Conservation (phyloP, 2,888 invertebrate genomes). For the Cepaea hortensis region DNA sequence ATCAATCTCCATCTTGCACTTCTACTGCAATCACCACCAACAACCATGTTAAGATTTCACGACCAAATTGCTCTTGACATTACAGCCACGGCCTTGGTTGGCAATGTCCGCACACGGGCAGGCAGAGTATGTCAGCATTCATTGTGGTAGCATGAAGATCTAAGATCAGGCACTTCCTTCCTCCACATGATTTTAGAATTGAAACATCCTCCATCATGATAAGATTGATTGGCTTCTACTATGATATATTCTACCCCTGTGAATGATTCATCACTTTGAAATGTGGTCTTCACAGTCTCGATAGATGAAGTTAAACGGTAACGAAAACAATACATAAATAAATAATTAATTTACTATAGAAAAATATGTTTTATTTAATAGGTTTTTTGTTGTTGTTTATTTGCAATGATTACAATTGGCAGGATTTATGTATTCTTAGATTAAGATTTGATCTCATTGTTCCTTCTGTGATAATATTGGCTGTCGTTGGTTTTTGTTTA, state of each 20-base stretch:
- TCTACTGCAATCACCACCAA: slow-evolving; percentile 41
- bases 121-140: slow-evolving; percentile 38
- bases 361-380: too few relatives aligned
- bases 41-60: slow-evolving; percentile 47
- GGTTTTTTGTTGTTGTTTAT: too few relatives aligned
- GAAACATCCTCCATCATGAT: slow-evolving; percentile 40
- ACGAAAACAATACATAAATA: slow-evolving; percentile 30
- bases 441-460: background rate
- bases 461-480: too few relatives aligned
- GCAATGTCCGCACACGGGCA: slow-evolving; percentile 34
- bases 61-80: slow-evolving; percentile 44
- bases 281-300: slow-evolving; percentile 20
- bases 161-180: slow-evolving; percentile 41
- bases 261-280: slow-evolving; percentile 45
- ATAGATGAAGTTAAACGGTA: slow-evolving; percentile 2
- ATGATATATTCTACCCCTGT: slow-evolving; percentile 44
- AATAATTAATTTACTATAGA: background rate
- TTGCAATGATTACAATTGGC: too few relatives aligned
- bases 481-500: too few relatives aligned
- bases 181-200: slow-evolving; percentile 28
- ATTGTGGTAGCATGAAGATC: slow-evolving; percentile 40
- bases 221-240: slow-evolving; percentile 43
- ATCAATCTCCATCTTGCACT: slow-evolving; percentile 42
- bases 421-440: too few relatives aligned
- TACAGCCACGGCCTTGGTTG: slow-evolving; percentile 30